These are phyloP conservation scores for Ceratina japonica DNA, from an alignment of 1,140 invertebrate genomes.

Conservation along the genomic window DNA sequence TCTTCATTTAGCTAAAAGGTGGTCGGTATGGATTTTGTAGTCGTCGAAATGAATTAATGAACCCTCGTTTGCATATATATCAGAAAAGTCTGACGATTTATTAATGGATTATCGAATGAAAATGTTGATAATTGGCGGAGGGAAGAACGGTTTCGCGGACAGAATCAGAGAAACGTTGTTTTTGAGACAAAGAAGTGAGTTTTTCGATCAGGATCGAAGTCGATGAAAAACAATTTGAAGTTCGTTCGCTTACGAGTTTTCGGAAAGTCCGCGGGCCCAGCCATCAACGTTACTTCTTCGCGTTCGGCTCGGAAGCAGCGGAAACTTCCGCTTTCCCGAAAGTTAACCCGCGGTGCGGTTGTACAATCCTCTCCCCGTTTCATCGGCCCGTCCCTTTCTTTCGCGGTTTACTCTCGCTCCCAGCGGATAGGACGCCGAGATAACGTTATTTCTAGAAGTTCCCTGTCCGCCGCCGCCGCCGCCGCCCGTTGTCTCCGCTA, in stretches of 20 bases:
- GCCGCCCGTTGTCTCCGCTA: not conserved
- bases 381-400: not conserved
- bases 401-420: not conserved
- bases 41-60: no score
- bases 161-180: not conserved
- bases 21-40: no score
- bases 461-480: not conserved
- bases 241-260: constrained; percentile 1
- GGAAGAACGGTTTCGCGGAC: not conserved
- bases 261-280: not conserved
- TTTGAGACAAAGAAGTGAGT: not conserved
- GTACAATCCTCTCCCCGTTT: not conserved
- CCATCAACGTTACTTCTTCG: constrained; percentile 11
- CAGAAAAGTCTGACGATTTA: no score
- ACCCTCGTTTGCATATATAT: no score
- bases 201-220: not conserved
- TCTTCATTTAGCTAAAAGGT: no score
- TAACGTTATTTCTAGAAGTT: constrained; percentile 17
- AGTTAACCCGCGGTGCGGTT: constrained; percentile 19
- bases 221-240: not conserved
- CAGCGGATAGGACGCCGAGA: not conserved
- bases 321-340: constrained; percentile 6
- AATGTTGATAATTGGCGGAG: no score
- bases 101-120: no score
- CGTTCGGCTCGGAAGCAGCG: not conserved